Conservation (phyloP, 2,888 invertebrate genomes). For the Trisateles emortualis region DNA sequence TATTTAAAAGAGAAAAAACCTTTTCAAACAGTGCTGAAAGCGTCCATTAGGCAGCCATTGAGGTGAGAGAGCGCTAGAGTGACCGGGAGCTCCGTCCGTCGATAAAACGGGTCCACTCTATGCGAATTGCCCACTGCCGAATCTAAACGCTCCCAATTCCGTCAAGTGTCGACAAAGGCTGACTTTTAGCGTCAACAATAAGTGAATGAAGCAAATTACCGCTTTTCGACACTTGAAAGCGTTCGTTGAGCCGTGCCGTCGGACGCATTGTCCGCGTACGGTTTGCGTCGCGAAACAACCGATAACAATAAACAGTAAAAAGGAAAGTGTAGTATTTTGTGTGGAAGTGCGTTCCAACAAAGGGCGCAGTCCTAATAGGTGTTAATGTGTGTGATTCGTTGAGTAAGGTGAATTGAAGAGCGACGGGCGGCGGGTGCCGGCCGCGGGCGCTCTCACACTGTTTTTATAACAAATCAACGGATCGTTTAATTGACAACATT, state of each 20-base stretch:
- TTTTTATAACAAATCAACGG: slow-evolving; percentile 82
- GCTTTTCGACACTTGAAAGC: slow-evolving; percentile 84
- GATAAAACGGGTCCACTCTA: slow-evolving; percentile 75
- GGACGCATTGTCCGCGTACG: slow-evolving; percentile 76
- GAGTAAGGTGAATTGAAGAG: slow-evolving; percentile 70
- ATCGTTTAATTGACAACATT: slow-evolving; percentile 75
- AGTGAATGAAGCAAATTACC: slow-evolving; percentile 84
- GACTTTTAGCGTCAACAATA: slow-evolving; percentile 85
- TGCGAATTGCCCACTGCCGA: slow-evolving; percentile 80
- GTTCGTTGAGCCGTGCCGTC: slow-evolving; percentile 76
- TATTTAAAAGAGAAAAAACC: slow-evolving; percentile 53
- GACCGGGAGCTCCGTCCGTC: slow-evolving; percentile 51
- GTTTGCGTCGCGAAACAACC: slow-evolving; percentile 85
- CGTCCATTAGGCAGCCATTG: slow-evolving; percentile 67
- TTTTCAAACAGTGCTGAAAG: slow-evolving; percentile 60
- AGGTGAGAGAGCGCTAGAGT: slow-evolving; percentile 63
- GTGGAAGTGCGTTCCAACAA: slow-evolving; percentile 74
- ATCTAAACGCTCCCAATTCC: slow-evolving; percentile 85
- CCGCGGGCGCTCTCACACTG: slow-evolving; percentile 50
- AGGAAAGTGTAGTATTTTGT: slow-evolving; percentile 84
- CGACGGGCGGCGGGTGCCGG: slow-evolving; percentile 50
- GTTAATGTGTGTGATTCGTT: slow-evolving; percentile 80
- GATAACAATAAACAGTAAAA: slow-evolving; percentile 85
- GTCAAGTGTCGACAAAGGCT: slow-evolving; percentile 82
- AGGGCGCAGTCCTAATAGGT: slow-evolving; percentile 75